These are phyloP conservation scores for Falco punctatus DNA, from an alignment of 2,113 vertebrate species.

Conservation along the genomic window DNA sequence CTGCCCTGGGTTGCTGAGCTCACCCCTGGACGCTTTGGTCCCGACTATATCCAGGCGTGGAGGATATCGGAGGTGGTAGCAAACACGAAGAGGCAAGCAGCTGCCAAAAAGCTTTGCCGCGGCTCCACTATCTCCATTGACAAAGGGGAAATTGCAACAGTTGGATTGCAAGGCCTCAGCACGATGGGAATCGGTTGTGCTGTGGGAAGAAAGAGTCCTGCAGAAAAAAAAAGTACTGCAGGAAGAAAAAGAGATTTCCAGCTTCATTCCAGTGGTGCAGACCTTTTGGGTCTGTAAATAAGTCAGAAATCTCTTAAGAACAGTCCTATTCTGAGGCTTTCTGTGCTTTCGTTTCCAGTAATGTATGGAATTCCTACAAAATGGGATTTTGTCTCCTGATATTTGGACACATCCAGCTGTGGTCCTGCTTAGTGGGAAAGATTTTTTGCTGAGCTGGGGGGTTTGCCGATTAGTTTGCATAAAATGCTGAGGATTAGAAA, in stretches of 20 bases:
- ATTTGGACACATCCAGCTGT: neutral
- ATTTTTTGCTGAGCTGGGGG: neutral
- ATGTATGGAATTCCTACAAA: neutral
- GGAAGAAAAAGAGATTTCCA: neutral
- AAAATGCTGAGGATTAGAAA: slow-evolving; percentile 31
- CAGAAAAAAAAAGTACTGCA: neutral
- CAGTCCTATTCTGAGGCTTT: neutral
- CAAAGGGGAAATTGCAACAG: neutral
- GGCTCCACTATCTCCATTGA: neutral
- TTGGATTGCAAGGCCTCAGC: neutral
- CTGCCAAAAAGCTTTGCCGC: neutral
- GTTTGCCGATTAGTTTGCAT: neutral
- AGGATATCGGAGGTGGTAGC: neutral
- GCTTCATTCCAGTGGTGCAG: neutral
- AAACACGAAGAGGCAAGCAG: neutral
- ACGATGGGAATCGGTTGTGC: neutral
- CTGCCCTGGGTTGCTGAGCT: neutral
- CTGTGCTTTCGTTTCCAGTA: neutral
- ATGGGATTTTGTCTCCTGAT: neutral
- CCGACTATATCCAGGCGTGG: neutral
- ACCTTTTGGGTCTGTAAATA: neutral
- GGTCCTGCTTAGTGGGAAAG: neutral
- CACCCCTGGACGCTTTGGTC: neutral
- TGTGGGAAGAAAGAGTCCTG: neutral
- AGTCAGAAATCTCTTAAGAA: neutral